phyloP scores from a whole-genome alignment of 2,797 vertebrate genomes.

The Macropus fuliginosus region DNA sequence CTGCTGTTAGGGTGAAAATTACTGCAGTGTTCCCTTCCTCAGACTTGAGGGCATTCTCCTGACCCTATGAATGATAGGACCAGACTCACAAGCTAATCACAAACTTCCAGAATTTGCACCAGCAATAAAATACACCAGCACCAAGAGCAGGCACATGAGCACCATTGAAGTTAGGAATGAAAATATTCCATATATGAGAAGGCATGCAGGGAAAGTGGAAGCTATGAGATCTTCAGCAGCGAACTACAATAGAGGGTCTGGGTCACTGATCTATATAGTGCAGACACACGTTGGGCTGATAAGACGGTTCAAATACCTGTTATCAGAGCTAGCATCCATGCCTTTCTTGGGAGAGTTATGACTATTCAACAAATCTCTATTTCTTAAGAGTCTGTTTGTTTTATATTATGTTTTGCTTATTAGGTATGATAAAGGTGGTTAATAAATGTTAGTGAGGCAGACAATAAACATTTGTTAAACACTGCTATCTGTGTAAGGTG shows the following conservation, averaged over 20 bases:
- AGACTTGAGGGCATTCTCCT: not conserved
- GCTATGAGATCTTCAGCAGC: not conserved
- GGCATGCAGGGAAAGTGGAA: not conserved
- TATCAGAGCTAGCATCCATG: not conserved
- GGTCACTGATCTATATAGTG: not conserved
- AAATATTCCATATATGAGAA: not conserved
- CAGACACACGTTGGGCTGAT: not conserved
- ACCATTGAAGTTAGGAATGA: not conserved
- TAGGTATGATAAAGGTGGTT: not conserved
- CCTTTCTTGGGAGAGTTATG: not conserved
- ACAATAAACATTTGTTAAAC: not conserved
- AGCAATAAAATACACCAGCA: not conserved
- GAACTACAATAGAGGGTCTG: not conserved
- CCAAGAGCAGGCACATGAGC: not conserved
- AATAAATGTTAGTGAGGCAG: not conserved
- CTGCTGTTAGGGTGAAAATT: not conserved
- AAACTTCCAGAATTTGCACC: not conserved
- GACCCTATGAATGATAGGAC: not conserved
- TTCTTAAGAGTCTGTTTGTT: not conserved
- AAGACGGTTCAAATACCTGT: not conserved
- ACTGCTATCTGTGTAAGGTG: not conserved
- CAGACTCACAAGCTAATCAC: not conserved
- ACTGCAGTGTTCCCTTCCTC: not conserved
- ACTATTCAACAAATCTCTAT: not conserved
- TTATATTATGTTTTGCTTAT: not conserved